These are phyloP conservation scores for Drosophila funebris DNA, from an alignment of 1,140 invertebrate genomes.

Conservation along the genomic window DNA sequence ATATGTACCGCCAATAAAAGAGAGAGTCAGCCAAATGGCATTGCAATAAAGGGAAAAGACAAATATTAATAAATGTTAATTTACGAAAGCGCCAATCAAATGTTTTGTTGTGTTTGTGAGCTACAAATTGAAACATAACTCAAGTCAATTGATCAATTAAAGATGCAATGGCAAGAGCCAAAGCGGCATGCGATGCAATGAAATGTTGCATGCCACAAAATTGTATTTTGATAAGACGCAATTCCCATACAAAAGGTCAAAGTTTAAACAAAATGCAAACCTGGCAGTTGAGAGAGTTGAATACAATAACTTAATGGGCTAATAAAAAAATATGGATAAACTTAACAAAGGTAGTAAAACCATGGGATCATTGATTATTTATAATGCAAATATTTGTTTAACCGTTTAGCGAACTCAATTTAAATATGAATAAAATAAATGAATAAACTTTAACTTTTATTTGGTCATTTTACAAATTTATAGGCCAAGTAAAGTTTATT, in stretches of 20 bases:
- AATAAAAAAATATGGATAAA: not conserved
- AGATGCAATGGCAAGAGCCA: constrained; percentile 44
- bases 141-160: constrained; percentile 75
- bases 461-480: too few relatives aligned
- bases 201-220: not conserved
- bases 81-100: constrained; percentile 71
- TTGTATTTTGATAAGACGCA: not conserved
- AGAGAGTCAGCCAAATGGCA: constrained; percentile 58
- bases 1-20: constrained; percentile 46
- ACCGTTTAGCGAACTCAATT: constrained; percentile 16
- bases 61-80: constrained; percentile 60
- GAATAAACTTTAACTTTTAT: not conserved
- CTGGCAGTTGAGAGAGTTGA: too few relatives aligned
- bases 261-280: not conserved
- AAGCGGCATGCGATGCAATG: constrained; percentile 8
- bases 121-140: constrained; percentile 43
- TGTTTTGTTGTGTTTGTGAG: constrained; percentile 39
- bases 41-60: constrained; percentile 50
- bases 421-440: constrained; percentile 12
- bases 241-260: not conserved
- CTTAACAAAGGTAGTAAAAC: not conserved
- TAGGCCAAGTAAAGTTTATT: not conserved
- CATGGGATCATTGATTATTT: constrained; percentile 1
- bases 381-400: constrained; percentile 46
- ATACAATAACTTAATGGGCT: not conserved